These are phyloP conservation scores for Monochamus saltuarius DNA, from an alignment of 1,140 invertebrate genomes.

Conservation along the genomic window DNA sequence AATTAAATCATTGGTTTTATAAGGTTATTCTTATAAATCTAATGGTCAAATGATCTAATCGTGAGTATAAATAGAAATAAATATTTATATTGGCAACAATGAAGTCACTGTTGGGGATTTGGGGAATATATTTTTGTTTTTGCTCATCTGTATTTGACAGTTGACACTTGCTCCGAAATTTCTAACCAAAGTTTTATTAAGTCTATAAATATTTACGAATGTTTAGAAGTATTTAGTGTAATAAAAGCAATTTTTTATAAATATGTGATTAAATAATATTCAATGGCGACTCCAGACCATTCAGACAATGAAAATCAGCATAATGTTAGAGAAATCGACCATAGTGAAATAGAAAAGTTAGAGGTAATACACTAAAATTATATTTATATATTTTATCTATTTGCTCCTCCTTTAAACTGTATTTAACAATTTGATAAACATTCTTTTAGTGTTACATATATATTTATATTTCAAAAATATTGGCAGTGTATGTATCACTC, in stretches of 20 bases:
- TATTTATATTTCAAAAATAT: not conserved
- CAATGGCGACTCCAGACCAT: constrained; percentile 53
- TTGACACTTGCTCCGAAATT: constrained; percentile 18
- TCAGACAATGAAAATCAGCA: constrained; percentile 54
- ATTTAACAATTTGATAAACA: not conserved
- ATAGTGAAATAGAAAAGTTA: constrained; percentile 59
- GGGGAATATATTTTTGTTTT: constrained; percentile 1
- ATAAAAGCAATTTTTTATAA: constrained; percentile 18
- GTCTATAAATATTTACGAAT: constrained; percentile 4
- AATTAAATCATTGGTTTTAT: too few relatives aligned
- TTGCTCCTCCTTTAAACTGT: not conserved
- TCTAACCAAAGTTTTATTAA: constrained; percentile 22
- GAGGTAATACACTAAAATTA: constrained; percentile 49
- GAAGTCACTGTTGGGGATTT: not conserved
- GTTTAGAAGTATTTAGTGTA: constrained; percentile 12
- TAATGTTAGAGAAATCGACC: constrained; percentile 63
- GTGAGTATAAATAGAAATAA: not conserved
- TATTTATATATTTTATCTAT: not conserved
- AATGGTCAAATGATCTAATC: too few relatives aligned
- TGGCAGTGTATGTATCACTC: not conserved
- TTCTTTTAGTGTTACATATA: not conserved
- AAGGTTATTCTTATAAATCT: too few relatives aligned
- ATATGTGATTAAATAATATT: constrained; percentile 39
- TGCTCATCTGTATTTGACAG: constrained; percentile 8
- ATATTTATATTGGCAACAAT: not conserved